Evolutionary conservation across 2,113 vertebrate species (phyloP), one percentile per base, ranked within the genome.

Genomic region (Atrichornis clamosus): DNA sequence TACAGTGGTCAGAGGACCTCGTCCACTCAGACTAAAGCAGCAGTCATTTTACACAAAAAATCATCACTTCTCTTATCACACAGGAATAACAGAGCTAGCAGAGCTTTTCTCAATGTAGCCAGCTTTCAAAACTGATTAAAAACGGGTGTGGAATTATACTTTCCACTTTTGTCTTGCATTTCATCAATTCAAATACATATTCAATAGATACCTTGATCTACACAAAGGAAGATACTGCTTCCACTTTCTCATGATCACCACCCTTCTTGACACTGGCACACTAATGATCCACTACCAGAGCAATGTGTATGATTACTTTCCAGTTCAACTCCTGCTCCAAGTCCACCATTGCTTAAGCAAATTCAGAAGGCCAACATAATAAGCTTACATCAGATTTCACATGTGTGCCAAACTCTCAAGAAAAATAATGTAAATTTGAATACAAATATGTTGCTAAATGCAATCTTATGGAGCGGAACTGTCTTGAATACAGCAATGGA

Each of bases 231-330:
- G 15, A 27, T 0, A 55, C 15, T 13, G 18, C 44, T 49, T 35
- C 30, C 11, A 32, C 27, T 32, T 32, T 23, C 47, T 73, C 49
- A 32, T 0, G 2, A 50, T 32, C 22, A 50, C 9, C 42, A 76
- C 32, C 11, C 13, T 52, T 33, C 26, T 26, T 47, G 65, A 50
- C 39, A 14, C 8, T 4, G 52, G 60, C 58, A 56, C 5, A 6
- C 27, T 27, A 23, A 46, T 1, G 7, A 87, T 27, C 28, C 15
- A 42, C 12, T 26, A 39, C 28, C 37, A 91, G 42, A 64, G 16
- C 10, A 1, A 47, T 4, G 14, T 0, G 0, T 6, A 13, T 0
- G 2, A 58, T 46, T 67, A 32, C 9, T 67, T 8, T 2, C 1
- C 44, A 72, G 79, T 88, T 90, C 35, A 75, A 16, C 33, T 74